A percentile compares a stretch with the other conserved stretches of the same genome.
phyloP scores from a whole-genome alignment of 2,888 invertebrate genomes.

The Brachypalpus laphriformis region DNA sequence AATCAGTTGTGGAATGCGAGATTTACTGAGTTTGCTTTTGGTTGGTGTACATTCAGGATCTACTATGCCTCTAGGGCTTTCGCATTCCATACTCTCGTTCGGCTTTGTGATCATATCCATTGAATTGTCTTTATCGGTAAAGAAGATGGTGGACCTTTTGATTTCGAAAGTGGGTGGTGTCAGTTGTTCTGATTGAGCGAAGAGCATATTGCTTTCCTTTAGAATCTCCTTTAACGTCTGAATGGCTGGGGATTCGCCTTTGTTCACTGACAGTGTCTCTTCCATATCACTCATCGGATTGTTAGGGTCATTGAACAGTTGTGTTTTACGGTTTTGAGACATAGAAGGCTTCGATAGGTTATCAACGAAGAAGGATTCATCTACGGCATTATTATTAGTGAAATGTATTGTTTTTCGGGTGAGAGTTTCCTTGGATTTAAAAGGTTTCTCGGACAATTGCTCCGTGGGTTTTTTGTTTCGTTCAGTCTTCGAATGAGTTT shows the following conservation, averaged over 20 bases:
- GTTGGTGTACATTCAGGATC: slow-evolving; percentile 41
- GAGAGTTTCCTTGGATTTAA: background rate
- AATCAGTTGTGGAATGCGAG: slow-evolving; percentile 62
- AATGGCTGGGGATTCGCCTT: background rate
- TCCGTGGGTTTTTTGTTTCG: background rate
- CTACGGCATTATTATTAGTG: slow-evolving; percentile 39
- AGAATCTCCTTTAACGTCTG: slow-evolving; percentile 51
- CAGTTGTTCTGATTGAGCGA: slow-evolving; percentile 20
- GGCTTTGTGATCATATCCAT: slow-evolving; percentile 41
- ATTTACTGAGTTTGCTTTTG: slow-evolving; percentile 32
- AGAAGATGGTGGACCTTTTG: slow-evolving; percentile 19
- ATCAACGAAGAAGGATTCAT: slow-evolving; percentile 51
- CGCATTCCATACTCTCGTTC: slow-evolving; percentile 8
- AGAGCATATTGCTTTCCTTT: slow-evolving; percentile 37
- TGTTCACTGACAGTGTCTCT: background rate
- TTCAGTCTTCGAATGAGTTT: background rate
- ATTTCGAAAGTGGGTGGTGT: background rate
- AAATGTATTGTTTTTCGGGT: slow-evolving; percentile 39
- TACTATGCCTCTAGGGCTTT: background rate
- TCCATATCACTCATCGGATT: slow-evolving; percentile 16
- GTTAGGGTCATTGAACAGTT: background rate
- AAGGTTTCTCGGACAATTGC: background rate
- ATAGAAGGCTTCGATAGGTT: background rate
- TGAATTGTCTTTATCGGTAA: slow-evolving; percentile 4
- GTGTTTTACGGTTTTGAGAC: slow-evolving; percentile 17